Conservation (phyloP, 2,797 vertebrate genomes). For the Fistularia tabacaria region DNA sequence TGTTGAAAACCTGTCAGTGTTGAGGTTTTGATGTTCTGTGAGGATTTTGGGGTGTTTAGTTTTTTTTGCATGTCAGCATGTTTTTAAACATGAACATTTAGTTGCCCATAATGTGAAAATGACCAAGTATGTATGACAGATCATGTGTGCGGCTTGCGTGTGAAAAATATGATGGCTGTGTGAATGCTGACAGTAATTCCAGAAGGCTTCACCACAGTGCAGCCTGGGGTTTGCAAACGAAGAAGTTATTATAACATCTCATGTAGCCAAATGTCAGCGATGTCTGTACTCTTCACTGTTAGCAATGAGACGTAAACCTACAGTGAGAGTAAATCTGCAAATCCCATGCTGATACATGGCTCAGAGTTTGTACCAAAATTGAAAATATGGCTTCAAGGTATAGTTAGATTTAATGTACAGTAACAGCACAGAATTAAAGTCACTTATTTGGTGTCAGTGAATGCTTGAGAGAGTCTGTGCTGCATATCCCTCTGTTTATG, state of each 20-base stretch:
- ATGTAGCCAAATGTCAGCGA: slow-evolving; percentile 58
- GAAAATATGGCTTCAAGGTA: slow-evolving; percentile 21
- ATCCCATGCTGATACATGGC: slow-evolving; percentile 10
- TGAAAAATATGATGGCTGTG: slow-evolving; percentile 51
- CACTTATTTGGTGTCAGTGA: slow-evolving; percentile 9
- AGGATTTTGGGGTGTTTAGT: slow-evolving; percentile 1
- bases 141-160: slow-evolving; percentile 29
- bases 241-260: slow-evolving; percentile 61
- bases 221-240: slow-evolving; percentile 38
- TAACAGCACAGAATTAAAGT: background rate
- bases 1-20: slow-evolving; percentile 28
- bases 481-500: slow-evolving; percentile 28
- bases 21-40: slow-evolving; percentile 33
- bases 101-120: slow-evolving; percentile 39
- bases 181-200: slow-evolving; percentile 68
- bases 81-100: slow-evolving; percentile 32
- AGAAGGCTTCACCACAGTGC: slow-evolving; percentile 55
- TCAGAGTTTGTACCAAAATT: slow-evolving; percentile 5
- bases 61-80: slow-evolving; percentile 32
- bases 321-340: slow-evolving; percentile 7
- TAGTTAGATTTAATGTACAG: slow-evolving; percentile 30
- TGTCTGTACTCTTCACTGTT: slow-evolving; percentile 31
- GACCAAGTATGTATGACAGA: slow-evolving; percentile 44
- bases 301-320: slow-evolving; percentile 42
- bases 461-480: slow-evolving; percentile 2